phyloP scores from a whole-genome alignment of 64 coral and sea anemone species.

The Dendrophyllia cribrosa region DNA sequence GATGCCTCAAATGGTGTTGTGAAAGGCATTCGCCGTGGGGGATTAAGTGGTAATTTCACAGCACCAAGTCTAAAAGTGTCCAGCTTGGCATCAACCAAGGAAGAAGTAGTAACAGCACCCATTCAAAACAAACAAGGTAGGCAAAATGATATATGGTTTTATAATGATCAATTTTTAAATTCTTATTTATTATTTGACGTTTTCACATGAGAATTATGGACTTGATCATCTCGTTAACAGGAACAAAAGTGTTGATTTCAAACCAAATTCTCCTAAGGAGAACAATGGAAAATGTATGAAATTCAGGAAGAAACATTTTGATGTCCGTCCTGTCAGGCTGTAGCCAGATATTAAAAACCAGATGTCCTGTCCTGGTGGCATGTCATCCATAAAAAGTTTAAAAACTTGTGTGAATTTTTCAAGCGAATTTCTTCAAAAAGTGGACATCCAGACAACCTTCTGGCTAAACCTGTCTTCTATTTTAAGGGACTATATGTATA shows the following conservation, averaged over 20 bases:
- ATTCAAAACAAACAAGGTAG: constrained; percentile 42
- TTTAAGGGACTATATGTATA: no score
- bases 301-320: no score
- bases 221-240: not conserved
- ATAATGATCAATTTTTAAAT: not conserved
- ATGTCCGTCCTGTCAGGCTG: no score
- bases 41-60: constrained; percentile 9
- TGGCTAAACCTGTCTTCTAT: no score
- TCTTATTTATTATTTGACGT: not conserved
- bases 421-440: no score
- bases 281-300: no score
- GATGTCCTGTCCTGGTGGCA: no score
- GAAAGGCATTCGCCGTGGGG: not conserved
- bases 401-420: no score
- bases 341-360: no score
- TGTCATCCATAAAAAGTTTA: no score
- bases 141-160: not conserved
- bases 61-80: not conserved
- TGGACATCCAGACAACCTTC: no score
- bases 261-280: not conserved
- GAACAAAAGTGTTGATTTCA: not conserved
- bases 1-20: not conserved
- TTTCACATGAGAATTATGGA: not conserved
- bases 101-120: not conserved
- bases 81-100: not conserved